These are phyloP conservation scores for Apteryx owenii DNA, from an alignment of 2,113 vertebrate genomes.

Conservation along the genomic window DNA sequence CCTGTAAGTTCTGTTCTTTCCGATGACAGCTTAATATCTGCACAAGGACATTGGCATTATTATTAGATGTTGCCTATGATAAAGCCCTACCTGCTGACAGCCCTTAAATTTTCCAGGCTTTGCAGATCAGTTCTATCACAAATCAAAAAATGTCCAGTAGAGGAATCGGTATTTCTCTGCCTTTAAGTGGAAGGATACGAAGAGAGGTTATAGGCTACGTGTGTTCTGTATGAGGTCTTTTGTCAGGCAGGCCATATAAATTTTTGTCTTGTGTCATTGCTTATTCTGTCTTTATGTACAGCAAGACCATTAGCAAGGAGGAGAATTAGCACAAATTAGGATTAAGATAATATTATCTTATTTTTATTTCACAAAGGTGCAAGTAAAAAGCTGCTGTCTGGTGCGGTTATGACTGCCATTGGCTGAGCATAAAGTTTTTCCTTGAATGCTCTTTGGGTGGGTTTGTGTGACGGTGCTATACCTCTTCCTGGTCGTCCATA, in stretches of 20 bases:
- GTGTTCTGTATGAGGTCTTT: not conserved
- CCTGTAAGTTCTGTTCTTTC: not conserved
- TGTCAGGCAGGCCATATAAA: not conserved
- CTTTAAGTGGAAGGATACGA: not conserved
- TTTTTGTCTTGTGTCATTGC: not conserved
- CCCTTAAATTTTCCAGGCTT: not conserved
- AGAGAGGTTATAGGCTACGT: not conserved
- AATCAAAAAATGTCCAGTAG: not conserved
- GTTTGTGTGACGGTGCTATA: not conserved
- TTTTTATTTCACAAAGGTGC: not conserved
- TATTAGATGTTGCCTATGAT: not conserved
- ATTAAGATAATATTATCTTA: no score
- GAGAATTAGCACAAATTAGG: not conserved
- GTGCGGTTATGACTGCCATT: not conserved
- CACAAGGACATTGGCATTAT: not conserved
- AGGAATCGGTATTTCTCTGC: not conserved
- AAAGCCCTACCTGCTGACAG: not conserved
- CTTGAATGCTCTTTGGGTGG: not conserved
- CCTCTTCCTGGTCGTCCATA: not conserved
- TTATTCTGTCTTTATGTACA: not conserved
- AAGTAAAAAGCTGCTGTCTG: not conserved
- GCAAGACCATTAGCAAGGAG: not conserved
- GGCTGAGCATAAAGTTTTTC: not conserved
- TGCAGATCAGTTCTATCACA: not conserved
- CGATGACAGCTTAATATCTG: not conserved